These are phyloP conservation scores for Perca schrenkii DNA, from an alignment of 2,113 vertebrate species.

Conservation along the genomic window DNA sequence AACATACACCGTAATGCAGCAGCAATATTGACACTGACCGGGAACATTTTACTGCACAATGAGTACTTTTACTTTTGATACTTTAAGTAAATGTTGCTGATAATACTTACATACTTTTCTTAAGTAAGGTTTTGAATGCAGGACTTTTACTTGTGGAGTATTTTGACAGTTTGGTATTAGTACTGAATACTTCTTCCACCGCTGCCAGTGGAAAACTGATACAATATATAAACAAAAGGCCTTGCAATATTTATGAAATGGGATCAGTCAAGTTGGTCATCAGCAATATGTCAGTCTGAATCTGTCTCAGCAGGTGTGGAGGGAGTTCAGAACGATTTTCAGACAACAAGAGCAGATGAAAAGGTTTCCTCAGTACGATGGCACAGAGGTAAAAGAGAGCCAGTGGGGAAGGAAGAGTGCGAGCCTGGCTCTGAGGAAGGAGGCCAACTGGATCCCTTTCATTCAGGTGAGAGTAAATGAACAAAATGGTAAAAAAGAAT, in stretches of 20 bases:
- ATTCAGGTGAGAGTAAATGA: constrained; percentile 71
- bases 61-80: too few relatives aligned
- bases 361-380: constrained; percentile 80
- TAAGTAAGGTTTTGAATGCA: too few relatives aligned
- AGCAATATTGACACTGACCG: too few relatives aligned
- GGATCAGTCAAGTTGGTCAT: background rate
- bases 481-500: background rate
- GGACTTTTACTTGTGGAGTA: too few relatives aligned
- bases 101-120: too few relatives aligned
- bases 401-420: constrained; percentile 67
- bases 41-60: too few relatives aligned
- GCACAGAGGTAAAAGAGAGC: constrained; percentile 57
- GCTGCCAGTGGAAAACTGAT: background rate
- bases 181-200: background rate
- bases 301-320: constrained; percentile 70
- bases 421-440: constrained; percentile 80
- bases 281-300: background rate
- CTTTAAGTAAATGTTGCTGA: too few relatives aligned
- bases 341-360: constrained; percentile 81
- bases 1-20: too few relatives aligned
- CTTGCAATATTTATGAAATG: background rate
- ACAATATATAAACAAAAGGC: background rate
- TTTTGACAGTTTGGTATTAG: background rate
- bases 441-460: constrained; percentile 82
- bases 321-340: constrained; percentile 83